These are phyloP conservation scores for Neodiprion virginianus DNA, from an alignment of 1,140 invertebrate genomes.

Conservation along the genomic window DNA sequence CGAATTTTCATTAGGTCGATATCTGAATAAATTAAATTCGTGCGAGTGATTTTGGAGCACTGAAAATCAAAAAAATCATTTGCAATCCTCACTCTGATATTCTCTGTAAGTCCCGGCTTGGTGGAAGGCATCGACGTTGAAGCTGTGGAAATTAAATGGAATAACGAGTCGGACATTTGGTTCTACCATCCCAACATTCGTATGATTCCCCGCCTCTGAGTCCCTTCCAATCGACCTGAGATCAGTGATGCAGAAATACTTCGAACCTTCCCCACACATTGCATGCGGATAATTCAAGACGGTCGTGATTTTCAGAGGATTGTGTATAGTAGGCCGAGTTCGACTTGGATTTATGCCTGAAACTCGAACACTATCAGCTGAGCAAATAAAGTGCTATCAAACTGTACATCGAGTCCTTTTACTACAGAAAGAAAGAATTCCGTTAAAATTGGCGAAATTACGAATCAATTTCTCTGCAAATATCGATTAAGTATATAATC, in stretches of 20 bases:
- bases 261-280: background rate
- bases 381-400: too few relatives aligned
- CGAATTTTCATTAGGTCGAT: background rate
- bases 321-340: background rate
- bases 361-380: too few relatives aligned
- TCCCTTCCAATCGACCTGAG: background rate
- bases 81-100: background rate
- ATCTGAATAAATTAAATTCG: background rate
- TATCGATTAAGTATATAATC: too few relatives aligned
- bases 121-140: background rate
- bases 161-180: background rate
- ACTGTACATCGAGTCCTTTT: too few relatives aligned
- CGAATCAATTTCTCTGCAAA: too few relatives aligned
- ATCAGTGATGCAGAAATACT: background rate
- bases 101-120: background rate
- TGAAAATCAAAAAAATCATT: background rate
- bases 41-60: background rate
- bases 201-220: background rate
- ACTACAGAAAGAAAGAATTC: too few relatives aligned
- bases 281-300: background rate
- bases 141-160: background rate
- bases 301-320: background rate
- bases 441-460: too few relatives aligned
- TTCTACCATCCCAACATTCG: background rate
- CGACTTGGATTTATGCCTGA: too few relatives aligned